Base-by-base conservation (phyloP, 2,888 invertebrate genomes). In the Chymomyza caudatula region DNA sequence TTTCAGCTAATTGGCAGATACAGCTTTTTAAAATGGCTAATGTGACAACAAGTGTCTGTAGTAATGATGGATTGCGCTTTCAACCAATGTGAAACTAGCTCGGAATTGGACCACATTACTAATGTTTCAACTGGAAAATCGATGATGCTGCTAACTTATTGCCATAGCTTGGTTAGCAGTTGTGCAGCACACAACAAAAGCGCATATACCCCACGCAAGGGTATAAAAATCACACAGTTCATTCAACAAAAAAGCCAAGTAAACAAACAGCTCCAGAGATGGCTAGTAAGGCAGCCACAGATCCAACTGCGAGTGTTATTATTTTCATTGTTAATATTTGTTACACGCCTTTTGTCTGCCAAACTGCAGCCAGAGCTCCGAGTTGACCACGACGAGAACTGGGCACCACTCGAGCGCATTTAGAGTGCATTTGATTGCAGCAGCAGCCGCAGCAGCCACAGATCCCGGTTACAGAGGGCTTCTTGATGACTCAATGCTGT, bases 311-410 rank as follows among this genome's bases (percentile, higher is more conserved):
- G 65, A 77, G 76, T 85, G 77, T 82, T 80, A 83, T 85, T 83
- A 83, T 85, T 82, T 85, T 83, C 84, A 85, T 82, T 85, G 85
- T 83, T 85, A 83, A 83, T 83, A 83, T 85, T 83, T 80, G 84
- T 85, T 83, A 85, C 85, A 81, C 85, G 80, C 75, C 76, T 85
- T 81, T 79, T 71, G 80, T 82, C 73, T 65, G 73, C 47, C 51
- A 60, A 59, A 44, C 22, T 51, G 22, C 37, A 52, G 23, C 44
- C 42, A 56, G 43, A 47, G 47, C 17, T 6, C 19, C n/a, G 47
- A 15, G 47, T 13, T 19, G 47, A 47, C 17, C 56, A 17, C 47
- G 47, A 47, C 6, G 15, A 4, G 47, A 11, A 15, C 19, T 17
- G 47, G 17, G 47, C 19, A 22, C 43, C 70, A 53, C 63, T 67